Evolutionary conservation across 2,888 invertebrate species (phyloP).

Genomic region (Minunthozetes semirufus): DNA sequence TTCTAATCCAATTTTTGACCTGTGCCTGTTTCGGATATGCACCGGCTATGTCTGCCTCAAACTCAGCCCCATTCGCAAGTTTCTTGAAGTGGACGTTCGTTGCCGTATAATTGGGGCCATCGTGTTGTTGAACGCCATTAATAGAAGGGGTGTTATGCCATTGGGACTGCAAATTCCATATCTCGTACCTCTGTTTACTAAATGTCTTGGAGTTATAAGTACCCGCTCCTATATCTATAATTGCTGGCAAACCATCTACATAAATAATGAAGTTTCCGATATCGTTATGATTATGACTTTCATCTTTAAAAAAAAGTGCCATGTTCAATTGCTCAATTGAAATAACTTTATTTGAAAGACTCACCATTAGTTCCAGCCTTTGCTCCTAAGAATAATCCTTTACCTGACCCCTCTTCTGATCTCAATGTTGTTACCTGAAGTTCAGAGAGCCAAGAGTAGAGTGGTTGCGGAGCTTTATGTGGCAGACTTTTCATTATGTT

Average conservation of each 20-base stretch:
- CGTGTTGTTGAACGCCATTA: slow-evolving; percentile 29
- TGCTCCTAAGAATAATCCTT: slow-evolving; percentile 19
- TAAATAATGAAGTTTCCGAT: slow-evolving; percentile 22
- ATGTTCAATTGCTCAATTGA: background rate
- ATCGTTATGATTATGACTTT: slow-evolving; percentile 23
- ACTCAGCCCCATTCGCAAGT: background rate
- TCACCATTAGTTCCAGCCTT: slow-evolving; percentile 32
- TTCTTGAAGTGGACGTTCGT: background rate
- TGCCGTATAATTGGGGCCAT: background rate
- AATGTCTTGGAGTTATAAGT: slow-evolving; percentile 8
- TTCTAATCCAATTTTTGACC: slow-evolving; percentile 21
- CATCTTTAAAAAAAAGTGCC: too few relatives aligned
- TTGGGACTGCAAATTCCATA: slow-evolving; percentile 9
- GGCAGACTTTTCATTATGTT: background rate
- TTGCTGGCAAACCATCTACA: slow-evolving; percentile 12
- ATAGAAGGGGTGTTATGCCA: slow-evolving; percentile 31
- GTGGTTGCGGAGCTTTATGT: slow-evolving; percentile 14
- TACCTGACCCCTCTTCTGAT: background rate
- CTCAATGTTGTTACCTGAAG: slow-evolving; percentile 4
- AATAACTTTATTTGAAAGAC: background rate
- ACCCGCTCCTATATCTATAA: slow-evolving; percentile 26
- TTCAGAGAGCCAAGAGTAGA: slow-evolving; percentile 8
- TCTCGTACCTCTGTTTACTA: background rate
- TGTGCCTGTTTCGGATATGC: slow-evolving; percentile 27
- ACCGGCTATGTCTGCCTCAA: slow-evolving; percentile 20